Base-by-base conservation (phyloP, 2,888 invertebrate genomes). In the Ypsolopha scabrella region DNA sequence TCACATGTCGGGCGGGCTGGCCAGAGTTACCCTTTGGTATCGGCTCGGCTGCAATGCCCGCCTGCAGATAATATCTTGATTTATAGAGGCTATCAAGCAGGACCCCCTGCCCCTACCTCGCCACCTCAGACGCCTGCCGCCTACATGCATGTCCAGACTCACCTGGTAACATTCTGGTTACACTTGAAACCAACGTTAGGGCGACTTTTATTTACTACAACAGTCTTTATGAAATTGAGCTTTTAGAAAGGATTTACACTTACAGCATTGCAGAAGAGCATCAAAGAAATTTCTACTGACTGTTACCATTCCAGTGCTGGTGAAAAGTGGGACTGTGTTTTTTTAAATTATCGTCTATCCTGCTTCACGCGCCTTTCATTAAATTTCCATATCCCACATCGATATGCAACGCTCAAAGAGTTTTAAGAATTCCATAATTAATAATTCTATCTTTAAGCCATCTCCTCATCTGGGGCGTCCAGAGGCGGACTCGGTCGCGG, bases 51-150 rank as follows among this genome's bases (percentile, higher is more conserved):
- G 72, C 75, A 76, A 80, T 79, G 78, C 80, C 73, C 65, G 75
- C 64, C 60, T 65, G 63, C 68, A 75, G 83, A 83, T 83, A 82
- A 72, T 70, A 83, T 82, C 83, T 80, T 82, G 80, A 83, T 83
- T 80, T 83, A 83, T 80, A 67, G 71, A 73, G 64, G 73, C 70
- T 76, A 80, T 80, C 76, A 70, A 44, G 33, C 13, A 35, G 50
- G 37, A 41, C 38, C 51, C 45, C 45, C 38, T 24, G 67, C 69
- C 72, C 67, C 65, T 62, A 43, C 52, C 7, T 50, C 41, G 45
- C 53, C 51, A n/a, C 46, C 46, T 48, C 9, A 41, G 34, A 39
- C 35, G 39, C 11, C 41, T 46, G 43, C 53, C 35, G 33, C 34
- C 45, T 50, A 36, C 43, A 10, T 13, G 13, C 47, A 6, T 39